Base-by-base conservation (phyloP, 2,888 invertebrate species). In the Drosophila falleni region DNA sequence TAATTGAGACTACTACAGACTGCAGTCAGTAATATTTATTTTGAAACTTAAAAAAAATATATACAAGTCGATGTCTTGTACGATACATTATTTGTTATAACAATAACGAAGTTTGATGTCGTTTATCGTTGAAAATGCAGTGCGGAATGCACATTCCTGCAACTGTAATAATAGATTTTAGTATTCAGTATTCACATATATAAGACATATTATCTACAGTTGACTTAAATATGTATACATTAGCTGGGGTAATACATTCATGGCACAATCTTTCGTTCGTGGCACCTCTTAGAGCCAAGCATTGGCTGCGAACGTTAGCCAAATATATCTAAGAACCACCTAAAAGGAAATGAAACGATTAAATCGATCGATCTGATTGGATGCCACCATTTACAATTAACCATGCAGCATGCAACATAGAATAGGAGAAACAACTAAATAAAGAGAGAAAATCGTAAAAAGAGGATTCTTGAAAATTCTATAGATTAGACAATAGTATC, bases 281-380 rank as follows among this genome's bases (percentile, higher is more conserved):
- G 69, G 69, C 78, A 56, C 55, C 65, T 46, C 51, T 49, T 55
- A 55, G 50, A 51, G 74, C 58, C 71, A 59, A 51, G 23, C 33
- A 46, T 54, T 62, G 66, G 59, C 79, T 66, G 41, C 61, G 61
- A 60, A 46, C 65, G 72, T 85, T 90, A 91, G 80, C 91, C 90
- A 77, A 91, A 91, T 77, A 91, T 91, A 71, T 91, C 91, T 89
- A 91, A 90, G 84, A 91, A 91, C 90, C 90, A 91, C 90, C 90
- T 91, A 89, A 76, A 91, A 90, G 75, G 74, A 81, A 81, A 81
- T 33, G 46, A 73, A 84, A 71, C 61, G 63, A 74, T 73, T 89
- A 87, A 84, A 75, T 79, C 51, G 55, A 67, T 50, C 67, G 65
- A 80, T 58, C 70, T 66, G 42, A n/a, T 35, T 16, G 11, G 1